A percentile compares a stretch with the other conserved stretches of the same genome.
Evolutionary conservation across 2,797 vertebrate species (phyloP).

Genomic region (Leptodactylus fallax): DNA sequence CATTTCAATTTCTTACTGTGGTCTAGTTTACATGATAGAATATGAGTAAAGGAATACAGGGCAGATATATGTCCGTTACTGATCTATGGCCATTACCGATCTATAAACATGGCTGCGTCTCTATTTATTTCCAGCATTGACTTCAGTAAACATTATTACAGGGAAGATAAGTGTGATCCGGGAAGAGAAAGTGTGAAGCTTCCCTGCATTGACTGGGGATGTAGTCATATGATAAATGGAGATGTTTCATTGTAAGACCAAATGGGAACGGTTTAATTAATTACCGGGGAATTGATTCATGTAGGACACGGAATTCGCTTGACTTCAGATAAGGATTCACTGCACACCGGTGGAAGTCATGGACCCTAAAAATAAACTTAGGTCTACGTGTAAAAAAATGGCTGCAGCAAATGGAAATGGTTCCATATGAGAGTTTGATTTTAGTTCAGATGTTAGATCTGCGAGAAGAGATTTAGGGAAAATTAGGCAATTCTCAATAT

Average conservation of each 20-base stretch:
- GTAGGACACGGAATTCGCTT: not conserved
- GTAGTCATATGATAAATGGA: not conserved
- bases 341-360: not conserved
- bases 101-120: not conserved
- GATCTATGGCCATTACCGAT: not conserved
- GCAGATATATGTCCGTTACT: not conserved
- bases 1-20: no score
- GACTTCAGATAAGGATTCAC: not conserved
- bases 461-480: not conserved
- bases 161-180: not conserved
- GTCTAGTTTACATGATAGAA: not conserved
- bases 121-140: not conserved
- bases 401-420: not conserved
- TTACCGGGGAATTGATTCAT: slow-evolving; percentile 5
- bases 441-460: not conserved
- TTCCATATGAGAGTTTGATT: not conserved
- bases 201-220: not conserved
- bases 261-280: slow-evolving; percentile 8
- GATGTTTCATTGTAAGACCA: not conserved
- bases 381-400: not conserved
- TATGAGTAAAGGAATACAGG: not conserved
- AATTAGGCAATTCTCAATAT: not conserved
- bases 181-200: not conserved
- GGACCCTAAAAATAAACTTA: not conserved
- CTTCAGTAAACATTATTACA: not conserved